Conservation (phyloP, 1,140 invertebrate genomes). For the Ceratosolen solmsi region DNA sequence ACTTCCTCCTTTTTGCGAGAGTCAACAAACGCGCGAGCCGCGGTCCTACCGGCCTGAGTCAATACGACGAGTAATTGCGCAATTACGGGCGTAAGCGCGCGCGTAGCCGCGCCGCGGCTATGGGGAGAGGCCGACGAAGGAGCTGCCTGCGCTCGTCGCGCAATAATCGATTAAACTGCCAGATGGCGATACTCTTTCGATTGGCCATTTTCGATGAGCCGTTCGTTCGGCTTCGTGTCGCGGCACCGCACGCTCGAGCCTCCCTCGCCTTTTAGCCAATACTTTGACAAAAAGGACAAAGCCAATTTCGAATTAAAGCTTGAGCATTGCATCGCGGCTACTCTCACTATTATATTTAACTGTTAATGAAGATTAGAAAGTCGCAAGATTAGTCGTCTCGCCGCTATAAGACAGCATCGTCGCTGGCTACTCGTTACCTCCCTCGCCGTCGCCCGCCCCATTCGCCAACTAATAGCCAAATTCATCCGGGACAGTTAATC, state of each 20-base stretch:
- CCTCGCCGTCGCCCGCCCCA: too few relatives aligned
- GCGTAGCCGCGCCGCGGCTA: background rate
- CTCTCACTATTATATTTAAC: background rate
- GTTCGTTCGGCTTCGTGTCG: background rate
- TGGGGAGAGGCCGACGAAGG: background rate
- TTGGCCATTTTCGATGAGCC: background rate
- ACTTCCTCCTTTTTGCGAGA: slow-evolving; percentile 40
- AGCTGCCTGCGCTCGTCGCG: too few relatives aligned
- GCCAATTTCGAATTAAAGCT: too few relatives aligned
- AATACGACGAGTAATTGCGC: slow-evolving; percentile 49
- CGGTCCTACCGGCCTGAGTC: slow-evolving; percentile 26
- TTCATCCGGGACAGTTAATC: background rate
- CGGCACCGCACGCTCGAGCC: too few relatives aligned
- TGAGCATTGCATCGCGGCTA: background rate
- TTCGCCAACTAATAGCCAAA: too few relatives aligned
- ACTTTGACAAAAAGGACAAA: too few relatives aligned
- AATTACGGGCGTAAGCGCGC: slow-evolving; percentile 22
- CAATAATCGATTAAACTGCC: background rate
- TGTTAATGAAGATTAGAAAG: too few relatives aligned
- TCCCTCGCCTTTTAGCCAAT: too few relatives aligned
- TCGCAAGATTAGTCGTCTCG: too few relatives aligned
- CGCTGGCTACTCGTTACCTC: too few relatives aligned
- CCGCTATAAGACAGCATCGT: too few relatives aligned
- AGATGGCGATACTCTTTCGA: background rate
- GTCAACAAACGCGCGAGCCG: too few relatives aligned